Conservation (phyloP, 2,888 invertebrate genomes). For the Branchellion lobata region DNA sequence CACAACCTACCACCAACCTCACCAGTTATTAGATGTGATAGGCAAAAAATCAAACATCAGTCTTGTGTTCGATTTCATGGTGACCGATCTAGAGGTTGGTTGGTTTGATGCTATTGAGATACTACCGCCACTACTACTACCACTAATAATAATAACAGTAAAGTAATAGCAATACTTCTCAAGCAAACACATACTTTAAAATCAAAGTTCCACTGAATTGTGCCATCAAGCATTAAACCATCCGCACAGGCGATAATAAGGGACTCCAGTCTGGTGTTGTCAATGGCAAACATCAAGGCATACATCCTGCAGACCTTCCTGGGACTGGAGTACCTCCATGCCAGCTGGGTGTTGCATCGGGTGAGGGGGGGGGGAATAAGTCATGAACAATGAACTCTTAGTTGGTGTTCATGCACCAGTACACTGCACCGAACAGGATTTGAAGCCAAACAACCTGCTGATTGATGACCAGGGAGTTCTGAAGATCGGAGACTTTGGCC, state of each 20-base stretch:
- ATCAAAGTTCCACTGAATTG: too few relatives aligned
- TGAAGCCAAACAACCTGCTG: conserved; percentile 97
- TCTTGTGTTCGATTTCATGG: conserved; percentile 98
- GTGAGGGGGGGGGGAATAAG: conserved; percentile 58
- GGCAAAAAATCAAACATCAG: conserved; percentile 98
- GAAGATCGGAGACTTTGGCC: conserved; percentile 97
- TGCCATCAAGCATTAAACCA: too few relatives aligned
- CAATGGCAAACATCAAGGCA: conserved; percentile 88
- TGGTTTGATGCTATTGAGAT: conserved; percentile 40
- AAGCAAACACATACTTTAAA: too few relatives aligned
- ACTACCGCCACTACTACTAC: neutral
- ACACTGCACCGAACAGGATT: conserved; percentile 67
- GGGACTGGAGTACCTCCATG: conserved; percentile 91
- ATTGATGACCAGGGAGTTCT: conserved; percentile 86
- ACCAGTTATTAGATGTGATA: conserved; percentile 79
- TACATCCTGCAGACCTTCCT: conserved; percentile 91
- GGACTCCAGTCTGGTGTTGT: conserved; percentile 57
- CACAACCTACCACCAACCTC: too few relatives aligned
- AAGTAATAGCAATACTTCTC: neutral
- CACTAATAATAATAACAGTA: neutral
- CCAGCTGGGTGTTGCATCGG: conserved; percentile 93
- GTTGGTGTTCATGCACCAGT: too few relatives aligned
- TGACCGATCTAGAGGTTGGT: conserved; percentile 97
- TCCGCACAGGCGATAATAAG: conserved; percentile 55
- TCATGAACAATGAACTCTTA: too few relatives aligned